These are phyloP conservation scores for Penaeus japonicus DNA, from an alignment of 1,140 invertebrate genomes.

Conservation along the genomic window DNA sequence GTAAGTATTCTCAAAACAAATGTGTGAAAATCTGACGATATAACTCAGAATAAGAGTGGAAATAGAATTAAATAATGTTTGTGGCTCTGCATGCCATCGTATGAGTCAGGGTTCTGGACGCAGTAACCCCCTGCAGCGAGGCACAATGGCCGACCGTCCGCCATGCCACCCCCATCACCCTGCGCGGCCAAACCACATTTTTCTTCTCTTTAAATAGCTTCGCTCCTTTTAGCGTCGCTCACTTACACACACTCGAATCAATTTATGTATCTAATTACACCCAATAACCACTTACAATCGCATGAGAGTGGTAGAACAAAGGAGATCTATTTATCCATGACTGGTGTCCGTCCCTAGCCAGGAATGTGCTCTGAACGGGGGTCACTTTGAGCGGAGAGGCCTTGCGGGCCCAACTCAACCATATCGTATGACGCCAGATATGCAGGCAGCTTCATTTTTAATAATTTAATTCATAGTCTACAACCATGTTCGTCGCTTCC, in stretches of 20 bases:
- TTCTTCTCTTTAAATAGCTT: conserved; percentile 40
- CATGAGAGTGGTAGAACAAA: no score
- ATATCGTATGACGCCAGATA: no score
- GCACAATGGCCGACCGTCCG: conserved; percentile 37
- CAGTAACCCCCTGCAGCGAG: conserved; percentile 38
- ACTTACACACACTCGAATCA: background rate
- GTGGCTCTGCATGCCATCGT: background rate
- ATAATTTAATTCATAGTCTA: no score
- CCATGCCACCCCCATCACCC: conserved; percentile 23
- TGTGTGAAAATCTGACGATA: background rate
- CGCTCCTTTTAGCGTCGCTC: background rate
- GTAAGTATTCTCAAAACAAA: background rate
- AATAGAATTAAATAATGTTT: background rate
- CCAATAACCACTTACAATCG: no score
- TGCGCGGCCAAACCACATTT: conserved; percentile 36
- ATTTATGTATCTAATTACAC: no score
- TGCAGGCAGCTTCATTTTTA: no score
- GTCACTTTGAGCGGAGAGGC: no score
- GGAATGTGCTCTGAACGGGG: no score
- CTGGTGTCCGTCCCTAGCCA: no score
- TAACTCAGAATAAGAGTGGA: background rate
- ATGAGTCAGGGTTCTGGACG: background rate
- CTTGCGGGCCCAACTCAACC: no score
- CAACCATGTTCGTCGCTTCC: no score
- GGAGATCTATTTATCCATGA: no score